phyloP scores from a whole-genome alignment of 2,113 vertebrate species.

The Pterocles orientalis region DNA sequence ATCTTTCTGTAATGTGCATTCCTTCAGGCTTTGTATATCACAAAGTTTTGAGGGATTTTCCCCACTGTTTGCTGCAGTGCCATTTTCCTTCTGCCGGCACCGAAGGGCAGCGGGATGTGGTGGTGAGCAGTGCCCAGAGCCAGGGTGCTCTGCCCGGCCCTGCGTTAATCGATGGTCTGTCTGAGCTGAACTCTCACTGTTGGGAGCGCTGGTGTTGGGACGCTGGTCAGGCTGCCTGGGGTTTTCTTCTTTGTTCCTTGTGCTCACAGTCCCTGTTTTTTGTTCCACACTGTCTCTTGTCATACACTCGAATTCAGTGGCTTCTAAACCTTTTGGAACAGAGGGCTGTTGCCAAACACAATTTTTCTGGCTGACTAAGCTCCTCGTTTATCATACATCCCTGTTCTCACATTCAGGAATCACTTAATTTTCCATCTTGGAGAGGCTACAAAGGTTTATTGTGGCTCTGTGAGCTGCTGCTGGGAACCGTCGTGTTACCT shows the following conservation, averaged over 20 bases:
- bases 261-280: not conserved
- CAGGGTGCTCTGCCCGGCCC: not conserved
- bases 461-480: not conserved
- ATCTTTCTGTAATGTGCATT: slow-evolving; percentile 26
- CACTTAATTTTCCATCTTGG: not conserved
- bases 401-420: not conserved
- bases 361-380: not conserved
- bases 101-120: not conserved
- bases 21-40: slow-evolving; percentile 13
- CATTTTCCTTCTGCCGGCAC: not conserved
- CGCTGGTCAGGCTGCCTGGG: not conserved
- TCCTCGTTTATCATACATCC: not conserved
- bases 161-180: not conserved
- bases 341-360: not conserved
- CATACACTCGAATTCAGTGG: not conserved
- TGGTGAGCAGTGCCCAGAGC: not conserved
- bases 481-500: not conserved
- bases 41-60: slow-evolving; percentile 18
- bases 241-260: not conserved
- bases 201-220: not conserved
- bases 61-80: not conserved
- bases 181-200: not conserved
- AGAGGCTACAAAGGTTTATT: not conserved
- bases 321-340: not conserved
- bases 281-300: not conserved